These are phyloP conservation scores for Chironex yamaguchii DNA, from an alignment of 30 jellyfish, hydroid and myxozoan species.

Conservation along the genomic window DNA sequence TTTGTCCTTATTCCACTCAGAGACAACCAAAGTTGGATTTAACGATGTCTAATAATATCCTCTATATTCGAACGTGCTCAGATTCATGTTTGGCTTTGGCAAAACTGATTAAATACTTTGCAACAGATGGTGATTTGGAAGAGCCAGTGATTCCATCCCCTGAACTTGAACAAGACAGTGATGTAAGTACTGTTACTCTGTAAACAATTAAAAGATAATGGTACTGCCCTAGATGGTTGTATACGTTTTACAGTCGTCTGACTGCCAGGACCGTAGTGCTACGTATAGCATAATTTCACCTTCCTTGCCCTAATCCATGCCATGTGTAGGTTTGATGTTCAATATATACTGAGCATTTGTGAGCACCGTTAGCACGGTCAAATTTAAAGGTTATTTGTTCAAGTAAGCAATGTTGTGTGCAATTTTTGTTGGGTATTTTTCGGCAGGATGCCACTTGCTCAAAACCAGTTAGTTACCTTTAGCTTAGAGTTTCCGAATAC, in stretches of 20 bases:
- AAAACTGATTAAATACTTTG: conserved; percentile 81
- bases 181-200: neutral
- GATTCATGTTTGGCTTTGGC: conserved; percentile 94
- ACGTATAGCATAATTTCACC: too few relatives aligned
- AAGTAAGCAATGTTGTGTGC: too few relatives aligned
- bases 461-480: conserved; percentile 36
- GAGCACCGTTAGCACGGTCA: too few relatives aligned
- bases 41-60: conserved; percentile 92
- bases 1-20: conserved; percentile 14
- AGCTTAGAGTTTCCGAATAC: neutral
- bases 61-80: conserved; percentile 90
- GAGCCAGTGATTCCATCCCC: neutral
- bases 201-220: too few relatives aligned
- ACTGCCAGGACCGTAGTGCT: conserved; percentile 28
- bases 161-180: neutral
- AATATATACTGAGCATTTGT: too few relatives aligned
- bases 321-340: too few relatives aligned
- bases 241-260: too few relatives aligned
- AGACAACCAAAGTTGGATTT: conserved; percentile 85
- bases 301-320: too few relatives aligned
- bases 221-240: too few relatives aligned
- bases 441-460: conserved; percentile 31
- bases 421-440: too few relatives aligned
- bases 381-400: too few relatives aligned
- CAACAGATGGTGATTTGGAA: conserved; percentile 89